These are phyloP conservation scores for Epizoanthus fatuus DNA, from an alignment of 92 coral and sea anemone genomes.

Conservation along the genomic window DNA sequence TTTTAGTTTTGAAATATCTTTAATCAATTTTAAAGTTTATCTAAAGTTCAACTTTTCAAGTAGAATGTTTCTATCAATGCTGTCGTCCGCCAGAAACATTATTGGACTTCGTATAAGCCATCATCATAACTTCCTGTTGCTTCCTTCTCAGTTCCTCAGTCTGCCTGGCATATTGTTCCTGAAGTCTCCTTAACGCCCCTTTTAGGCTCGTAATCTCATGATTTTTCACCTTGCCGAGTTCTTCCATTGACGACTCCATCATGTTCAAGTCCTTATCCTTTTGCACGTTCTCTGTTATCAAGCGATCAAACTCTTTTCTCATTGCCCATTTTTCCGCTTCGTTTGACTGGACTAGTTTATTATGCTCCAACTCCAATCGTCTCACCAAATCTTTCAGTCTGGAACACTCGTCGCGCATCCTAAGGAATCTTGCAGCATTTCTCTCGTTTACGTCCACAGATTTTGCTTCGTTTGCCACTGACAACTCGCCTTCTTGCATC, in stretches of 20 bases:
- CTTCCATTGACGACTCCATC: constrained; percentile 19
- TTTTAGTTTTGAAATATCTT: too few species aligned
- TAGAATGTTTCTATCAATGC: too few species aligned
- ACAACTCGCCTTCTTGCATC: background rate
- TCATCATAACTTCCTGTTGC: background rate
- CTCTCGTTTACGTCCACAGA: background rate
- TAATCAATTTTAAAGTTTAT: too few species aligned
- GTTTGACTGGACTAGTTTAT: background rate
- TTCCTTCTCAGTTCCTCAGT: background rate
- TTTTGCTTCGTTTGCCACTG: background rate
- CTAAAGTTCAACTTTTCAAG: too few species aligned
- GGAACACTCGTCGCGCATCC: background rate
- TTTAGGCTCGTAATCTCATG: background rate
- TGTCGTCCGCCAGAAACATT: too few species aligned
- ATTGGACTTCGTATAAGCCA: too few species aligned
- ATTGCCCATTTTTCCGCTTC: background rate
- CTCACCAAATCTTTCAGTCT: background rate
- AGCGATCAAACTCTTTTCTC: background rate
- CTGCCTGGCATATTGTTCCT: background rate
- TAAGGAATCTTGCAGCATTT: background rate
- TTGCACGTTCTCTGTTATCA: background rate
- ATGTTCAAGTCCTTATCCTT: constrained; percentile 22
- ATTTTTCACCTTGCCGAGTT: background rate
- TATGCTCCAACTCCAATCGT: background rate
- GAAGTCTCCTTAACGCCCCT: background rate